Conservation (phyloP, 1,140 invertebrate species). For the Aplysia californica region DNA sequence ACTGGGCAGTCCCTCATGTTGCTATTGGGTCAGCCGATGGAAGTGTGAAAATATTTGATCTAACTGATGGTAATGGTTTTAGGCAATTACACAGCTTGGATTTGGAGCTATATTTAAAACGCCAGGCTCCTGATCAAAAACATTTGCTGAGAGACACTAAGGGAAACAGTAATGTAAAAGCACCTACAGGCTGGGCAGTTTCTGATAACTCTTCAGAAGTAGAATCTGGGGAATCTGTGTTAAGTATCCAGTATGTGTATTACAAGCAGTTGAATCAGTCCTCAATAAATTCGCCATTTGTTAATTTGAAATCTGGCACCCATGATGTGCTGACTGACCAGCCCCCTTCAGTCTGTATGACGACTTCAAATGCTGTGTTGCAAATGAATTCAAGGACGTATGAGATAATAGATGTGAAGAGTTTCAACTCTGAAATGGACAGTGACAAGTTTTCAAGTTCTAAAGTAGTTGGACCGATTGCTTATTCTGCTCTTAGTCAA, state of each 20-base stretch:
- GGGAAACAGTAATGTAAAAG: not conserved
- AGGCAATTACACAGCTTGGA: too few species aligned
- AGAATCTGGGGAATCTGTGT: slow-evolving; percentile 32
- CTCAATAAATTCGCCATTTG: too few species aligned
- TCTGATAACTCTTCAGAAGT: slow-evolving; percentile 4
- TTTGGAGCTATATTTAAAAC: not conserved
- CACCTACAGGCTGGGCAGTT: not conserved
- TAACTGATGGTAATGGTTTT: slow-evolving; percentile 63
- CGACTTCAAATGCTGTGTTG: slow-evolving; percentile 52
- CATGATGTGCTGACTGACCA: slow-evolving; percentile 37
- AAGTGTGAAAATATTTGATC: slow-evolving; percentile 57
- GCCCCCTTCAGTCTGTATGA: slow-evolving; percentile 50
- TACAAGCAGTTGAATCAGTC: too few species aligned
- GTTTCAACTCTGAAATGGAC: slow-evolving; percentile 35
- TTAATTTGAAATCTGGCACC: too few species aligned
- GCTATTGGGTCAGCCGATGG: slow-evolving; percentile 61
- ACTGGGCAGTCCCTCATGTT: slow-evolving; percentile 48
- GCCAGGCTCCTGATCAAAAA: not conserved
- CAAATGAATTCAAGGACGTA: slow-evolving; percentile 59
- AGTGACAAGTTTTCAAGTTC: slow-evolving; percentile 4
- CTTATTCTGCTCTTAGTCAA: slow-evolving; percentile 40
- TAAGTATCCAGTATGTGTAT: slow-evolving; percentile 33
- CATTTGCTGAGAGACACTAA: not conserved
- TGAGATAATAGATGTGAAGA: slow-evolving; percentile 40
- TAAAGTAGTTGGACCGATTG: slow-evolving; percentile 39